These are phyloP conservation scores for Potamarius usumacintae DNA, from an alignment of 2,113 vertebrate genomes.

Conservation along the genomic window DNA sequence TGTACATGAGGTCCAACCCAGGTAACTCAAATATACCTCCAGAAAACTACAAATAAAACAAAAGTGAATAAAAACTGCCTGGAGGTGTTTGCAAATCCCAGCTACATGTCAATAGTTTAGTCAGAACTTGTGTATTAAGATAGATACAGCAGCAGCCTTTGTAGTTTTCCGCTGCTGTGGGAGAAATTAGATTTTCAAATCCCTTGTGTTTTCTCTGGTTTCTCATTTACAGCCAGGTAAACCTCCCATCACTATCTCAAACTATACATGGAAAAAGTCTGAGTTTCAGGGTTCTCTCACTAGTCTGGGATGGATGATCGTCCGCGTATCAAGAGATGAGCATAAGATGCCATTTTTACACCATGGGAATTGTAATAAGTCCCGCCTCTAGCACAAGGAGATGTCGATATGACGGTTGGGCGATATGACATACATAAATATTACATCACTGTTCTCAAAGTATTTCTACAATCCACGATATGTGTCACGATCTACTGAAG, in stretches of 20 bases:
- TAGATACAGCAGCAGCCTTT: neutral
- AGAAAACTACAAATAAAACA: neutral
- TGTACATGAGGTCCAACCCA: neutral
- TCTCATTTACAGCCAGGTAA: conserved; percentile 6
- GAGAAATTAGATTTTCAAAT: neutral
- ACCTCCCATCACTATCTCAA: neutral
- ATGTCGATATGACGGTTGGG: neutral
- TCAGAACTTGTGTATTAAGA: neutral
- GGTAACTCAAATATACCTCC: neutral
- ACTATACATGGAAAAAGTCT: neutral
- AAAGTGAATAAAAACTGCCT: neutral
- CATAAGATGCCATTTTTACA: neutral
- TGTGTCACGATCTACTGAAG: neutral
- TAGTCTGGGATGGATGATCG: too few species aligned
- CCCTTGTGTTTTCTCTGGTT: neutral
- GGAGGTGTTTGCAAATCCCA: neutral
- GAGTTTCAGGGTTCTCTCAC: neutral
- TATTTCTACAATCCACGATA: neutral
- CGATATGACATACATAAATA: neutral
- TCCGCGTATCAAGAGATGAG: neutral
- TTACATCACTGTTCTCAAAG: neutral
- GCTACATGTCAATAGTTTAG: neutral
- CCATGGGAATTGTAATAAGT: too few species aligned
- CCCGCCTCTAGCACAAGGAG: neutral
- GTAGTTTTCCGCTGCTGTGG: neutral